Evolutionary conservation across 2,113 vertebrate species (phyloP), one percentile per base, ranked within the genome.

Genomic region (Geothlypis trichas): DNA sequence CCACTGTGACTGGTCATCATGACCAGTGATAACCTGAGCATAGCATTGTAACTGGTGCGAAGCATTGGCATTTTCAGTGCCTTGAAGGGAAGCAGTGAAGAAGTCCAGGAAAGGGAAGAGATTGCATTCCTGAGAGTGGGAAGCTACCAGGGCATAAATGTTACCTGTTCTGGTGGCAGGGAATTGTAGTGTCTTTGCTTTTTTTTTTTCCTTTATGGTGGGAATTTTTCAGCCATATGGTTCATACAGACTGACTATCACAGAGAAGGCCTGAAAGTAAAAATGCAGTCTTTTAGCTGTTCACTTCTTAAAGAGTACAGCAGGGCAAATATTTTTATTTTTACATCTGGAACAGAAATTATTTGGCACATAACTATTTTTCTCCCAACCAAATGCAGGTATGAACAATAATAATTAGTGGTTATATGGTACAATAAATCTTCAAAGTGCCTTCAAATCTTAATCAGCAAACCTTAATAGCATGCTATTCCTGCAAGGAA

Each of bases 351-450:
- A 87, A 59, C 44, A 87, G 68, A 78, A 73, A 58, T 82, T 68
- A 61, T 69, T 85, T 94, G 63, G 51, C 68, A 76, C 30, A 6
- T 35, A 51, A 30, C 22, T 93, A 31, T 90, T 88, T 95, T 95
- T 71, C 46, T 94, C 18, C 52, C 59, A 86, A 94, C 51, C 3
- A 10, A 92, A 83, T 63, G 59, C 55, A 66, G 75, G 71, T 66
- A 87, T 85, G 90, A 94, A 88, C 90, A 88, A 74, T 90, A 97
- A 84, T 96, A 95, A 97, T 95, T 93, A 93, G 76, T 88, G 87
- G 79, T 92, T 95, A 79, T 80, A 65, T 66, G 72, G 83, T 66
- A 81, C 92, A 93, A 84, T 95, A 90, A 90, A 95, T 89, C 90
- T 96, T 95, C 79, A 66, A 95, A 96, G 92, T 84, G 39, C 63